Conservation (phyloP, 2,888 invertebrate genomes). For the Mesoligia furuncula region DNA sequence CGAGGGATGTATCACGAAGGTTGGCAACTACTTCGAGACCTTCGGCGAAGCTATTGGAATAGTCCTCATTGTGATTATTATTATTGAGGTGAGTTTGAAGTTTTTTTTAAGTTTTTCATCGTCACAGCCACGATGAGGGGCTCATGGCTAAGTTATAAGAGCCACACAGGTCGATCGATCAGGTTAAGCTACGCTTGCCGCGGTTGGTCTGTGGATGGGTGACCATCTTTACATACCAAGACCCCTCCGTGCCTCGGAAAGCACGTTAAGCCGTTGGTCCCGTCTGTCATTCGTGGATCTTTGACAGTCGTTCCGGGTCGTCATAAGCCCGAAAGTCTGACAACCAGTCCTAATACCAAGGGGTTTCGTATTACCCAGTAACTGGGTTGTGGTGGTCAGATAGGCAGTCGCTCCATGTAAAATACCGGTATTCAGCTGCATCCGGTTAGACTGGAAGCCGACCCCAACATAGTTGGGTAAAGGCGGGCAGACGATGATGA, state of each 20-base stretch:
- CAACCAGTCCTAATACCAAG: not conserved
- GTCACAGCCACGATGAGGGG: not conserved
- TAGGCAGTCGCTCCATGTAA: too few species aligned
- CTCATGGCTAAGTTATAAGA: too few species aligned
- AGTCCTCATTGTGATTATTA: slow-evolving; percentile 71
- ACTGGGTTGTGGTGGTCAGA: not conserved
- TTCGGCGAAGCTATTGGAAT: slow-evolving; percentile 74
- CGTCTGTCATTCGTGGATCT: not conserved
- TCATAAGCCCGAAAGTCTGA: not conserved
- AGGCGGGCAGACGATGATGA: too few species aligned
- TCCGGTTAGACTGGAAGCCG: too few species aligned
- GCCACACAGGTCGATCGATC: too few species aligned
- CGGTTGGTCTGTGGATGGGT: not conserved
- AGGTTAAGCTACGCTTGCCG: not conserved
- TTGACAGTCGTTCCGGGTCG: not conserved
- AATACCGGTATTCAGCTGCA: too few species aligned
- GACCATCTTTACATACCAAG: not conserved
- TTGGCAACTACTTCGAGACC: slow-evolving; percentile 72
- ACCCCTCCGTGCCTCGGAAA: not conserved
- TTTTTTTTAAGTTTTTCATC: not conserved
- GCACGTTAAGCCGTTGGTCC: not conserved
- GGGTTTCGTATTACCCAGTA: not conserved
- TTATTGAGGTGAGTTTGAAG: slow-evolving; percentile 74
- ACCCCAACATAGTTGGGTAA: too few species aligned
- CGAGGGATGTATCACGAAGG: slow-evolving; percentile 70